A percentile compares a stretch with the other conserved stretches of the same genome.
phyloP scores from a whole-genome alignment of 2,113 vertebrate genomes.

The Prionailurus bengalensis region DNA sequence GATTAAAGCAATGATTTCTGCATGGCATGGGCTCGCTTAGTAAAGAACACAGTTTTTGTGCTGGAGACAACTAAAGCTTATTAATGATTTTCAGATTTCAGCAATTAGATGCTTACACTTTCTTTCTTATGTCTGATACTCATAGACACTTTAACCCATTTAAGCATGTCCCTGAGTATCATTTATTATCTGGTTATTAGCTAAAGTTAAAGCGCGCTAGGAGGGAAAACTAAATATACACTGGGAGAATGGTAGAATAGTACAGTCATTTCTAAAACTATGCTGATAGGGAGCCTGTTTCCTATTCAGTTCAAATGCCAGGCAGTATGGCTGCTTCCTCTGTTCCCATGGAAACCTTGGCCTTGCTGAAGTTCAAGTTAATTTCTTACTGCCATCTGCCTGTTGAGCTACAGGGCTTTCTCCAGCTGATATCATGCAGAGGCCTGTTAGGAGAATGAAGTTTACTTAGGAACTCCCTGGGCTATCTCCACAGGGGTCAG shows the following conservation, averaged over 20 bases:
- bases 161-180: not conserved
- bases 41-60: not conserved
- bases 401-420: constrained; percentile 75
- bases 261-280: constrained; percentile 53
- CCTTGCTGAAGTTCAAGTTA: constrained; percentile 85
- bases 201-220: constrained; percentile 1
- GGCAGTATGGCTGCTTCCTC: constrained; percentile 84
- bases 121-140: not conserved
- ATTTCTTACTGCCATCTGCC: constrained; percentile 87
- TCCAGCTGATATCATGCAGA: constrained; percentile 52
- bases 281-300: constrained; percentile 78
- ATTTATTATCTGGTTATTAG: not conserved
- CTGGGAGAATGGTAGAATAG: not conserved
- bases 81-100: constrained; percentile 43
- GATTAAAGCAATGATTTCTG: constrained; percentile 43
- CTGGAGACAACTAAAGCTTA: not conserved
- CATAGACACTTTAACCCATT: not conserved
- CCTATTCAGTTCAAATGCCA: constrained; percentile 79
- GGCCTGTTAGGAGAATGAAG: constrained; percentile 25
- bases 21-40: not conserved
- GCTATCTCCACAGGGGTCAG: constrained; percentile 19
- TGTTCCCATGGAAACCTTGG: constrained; percentile 88
- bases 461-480: constrained; percentile 61
- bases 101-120: not conserved
- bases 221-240: not conserved